These are phyloP conservation scores for Remorina albescens DNA, from an alignment of 2,797 vertebrate genomes.

Conservation along the genomic window DNA sequence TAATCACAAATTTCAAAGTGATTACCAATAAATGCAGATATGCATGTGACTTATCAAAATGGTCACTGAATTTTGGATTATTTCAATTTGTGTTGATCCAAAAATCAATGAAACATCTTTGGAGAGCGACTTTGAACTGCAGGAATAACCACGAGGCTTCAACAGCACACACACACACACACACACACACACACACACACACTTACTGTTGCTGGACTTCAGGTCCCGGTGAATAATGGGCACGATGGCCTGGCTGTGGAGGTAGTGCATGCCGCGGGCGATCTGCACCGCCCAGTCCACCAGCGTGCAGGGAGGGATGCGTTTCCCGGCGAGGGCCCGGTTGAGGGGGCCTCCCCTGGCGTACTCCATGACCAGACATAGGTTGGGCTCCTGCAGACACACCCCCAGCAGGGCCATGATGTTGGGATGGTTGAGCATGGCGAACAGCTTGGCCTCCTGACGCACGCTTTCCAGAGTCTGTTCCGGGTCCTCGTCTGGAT, in stretches of 20 bases:
- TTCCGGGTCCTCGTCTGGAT: conserved; percentile 93
- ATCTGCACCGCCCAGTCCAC: conserved; percentile 99
- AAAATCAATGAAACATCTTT: neutral
- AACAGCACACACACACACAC: no score
- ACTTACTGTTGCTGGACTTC: conserved; percentile 99
- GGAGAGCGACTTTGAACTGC: neutral
- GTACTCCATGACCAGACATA: conserved; percentile 97
- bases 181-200: neutral
- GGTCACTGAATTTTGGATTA: neutral
- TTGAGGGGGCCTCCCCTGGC: conserved; percentile 95
- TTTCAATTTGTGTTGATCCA: neutral
- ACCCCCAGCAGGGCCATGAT: conserved; percentile 95
- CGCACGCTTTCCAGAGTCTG: conserved; percentile 96
- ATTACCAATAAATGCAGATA: neutral
- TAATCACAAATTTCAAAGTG: neutral
- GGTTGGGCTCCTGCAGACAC: conserved; percentile 94
- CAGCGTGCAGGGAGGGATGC: conserved; percentile 94
- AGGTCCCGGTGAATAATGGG: conserved; percentile 97
- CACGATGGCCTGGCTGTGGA: conserved; percentile 95
- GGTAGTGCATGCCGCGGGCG: conserved; percentile 94
- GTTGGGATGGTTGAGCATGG: conserved; percentile 96
- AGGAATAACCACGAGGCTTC: neutral
- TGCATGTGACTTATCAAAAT: neutral
- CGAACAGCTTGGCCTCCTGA: conserved; percentile 97
- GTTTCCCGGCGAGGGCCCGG: conserved; percentile 93